Base-by-base conservation (phyloP, 2,888 invertebrate genomes). In the Drosophila tanythrix region DNA sequence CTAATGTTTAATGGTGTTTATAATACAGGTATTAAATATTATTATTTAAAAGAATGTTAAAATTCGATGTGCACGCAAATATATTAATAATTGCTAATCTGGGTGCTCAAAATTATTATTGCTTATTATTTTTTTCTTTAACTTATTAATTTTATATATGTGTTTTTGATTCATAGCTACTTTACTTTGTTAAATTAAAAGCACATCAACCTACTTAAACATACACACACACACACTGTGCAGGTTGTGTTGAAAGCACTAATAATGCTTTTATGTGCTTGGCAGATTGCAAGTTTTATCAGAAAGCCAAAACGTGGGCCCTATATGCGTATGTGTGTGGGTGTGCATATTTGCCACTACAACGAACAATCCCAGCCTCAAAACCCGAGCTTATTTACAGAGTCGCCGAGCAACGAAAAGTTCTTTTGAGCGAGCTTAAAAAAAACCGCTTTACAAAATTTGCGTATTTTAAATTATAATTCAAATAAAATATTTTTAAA, bases 241-340 rank as follows among this genome's bases (percentile, higher is more conserved):
- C 15, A 51, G 33, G 21, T 29, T 63, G 53, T 61, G 40, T 52
- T 25, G 74, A 84, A 85, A 85, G 84, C 84, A 73, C 83, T 69
- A 52, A 85, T 78, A 74, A 88, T 81, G 84, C 89, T 84, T 84
- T 88, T 68, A 70, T 70, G 88, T 85, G 83, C 86, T 83, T 78
- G 64, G 55, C 65, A 70, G 67, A 83, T 88, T 83, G 88, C 83
- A 85, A 85, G 76, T 85, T 85, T 88, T 81, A 85, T 76, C 78
- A 74, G 66, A 84, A 76, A 79, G 81, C 82, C 75, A 83, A 74
- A 83, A 62, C 52, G n/a, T 40, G 53, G 53, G 62, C 50, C 64
- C 57, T 53, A 40, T 48, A 59, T 61, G 55, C n/a, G 21, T 7
- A 25, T 4, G 33, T 18, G 27, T 38, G 55, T 56, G 21, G 21